Conservation (phyloP, 2,113 vertebrate genomes). For the Microtus pennsylvanicus region DNA sequence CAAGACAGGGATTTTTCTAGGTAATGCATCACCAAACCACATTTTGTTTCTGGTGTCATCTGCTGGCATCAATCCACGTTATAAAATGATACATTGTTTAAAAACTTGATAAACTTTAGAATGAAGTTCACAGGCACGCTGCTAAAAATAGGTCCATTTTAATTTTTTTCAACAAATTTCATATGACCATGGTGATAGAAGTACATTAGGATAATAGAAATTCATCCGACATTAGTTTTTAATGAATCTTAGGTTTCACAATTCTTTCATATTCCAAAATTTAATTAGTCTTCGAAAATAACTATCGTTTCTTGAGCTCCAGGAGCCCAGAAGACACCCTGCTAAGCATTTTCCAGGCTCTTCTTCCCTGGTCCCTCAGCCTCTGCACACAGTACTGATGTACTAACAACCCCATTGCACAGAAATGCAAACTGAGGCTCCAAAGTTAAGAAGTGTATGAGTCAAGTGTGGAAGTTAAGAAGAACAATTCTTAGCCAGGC, state of each 20-base stretch:
- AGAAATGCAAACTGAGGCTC: conserved; percentile 45
- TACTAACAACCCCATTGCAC: neutral
- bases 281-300: conserved; percentile 83
- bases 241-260: conserved; percentile 83
- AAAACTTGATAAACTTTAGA: conserved; percentile 80
- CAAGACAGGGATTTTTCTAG: conserved; percentile 83
- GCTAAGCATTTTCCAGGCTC: neutral
- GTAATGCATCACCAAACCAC: conserved; percentile 80
- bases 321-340: neutral
- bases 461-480: neutral
- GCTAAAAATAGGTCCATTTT: conserved; percentile 79
- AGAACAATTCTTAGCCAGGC: neutral
- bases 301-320: conserved; percentile 54
- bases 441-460: neutral
- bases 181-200: conserved; percentile 79
- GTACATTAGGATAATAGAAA: conserved; percentile 82
- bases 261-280: conserved; percentile 77
- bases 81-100: conserved; percentile 69
- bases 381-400: neutral
- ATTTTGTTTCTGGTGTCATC: conserved; percentile 78
- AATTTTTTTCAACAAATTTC: conserved; percentile 81
- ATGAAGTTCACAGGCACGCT: conserved; percentile 71
- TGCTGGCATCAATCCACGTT: conserved; percentile 59
- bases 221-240: conserved; percentile 83
- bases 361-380: neutral